phyloP scores from a whole-genome alignment of 2,888 invertebrate genomes.

The Scaptomyza flava region DNA sequence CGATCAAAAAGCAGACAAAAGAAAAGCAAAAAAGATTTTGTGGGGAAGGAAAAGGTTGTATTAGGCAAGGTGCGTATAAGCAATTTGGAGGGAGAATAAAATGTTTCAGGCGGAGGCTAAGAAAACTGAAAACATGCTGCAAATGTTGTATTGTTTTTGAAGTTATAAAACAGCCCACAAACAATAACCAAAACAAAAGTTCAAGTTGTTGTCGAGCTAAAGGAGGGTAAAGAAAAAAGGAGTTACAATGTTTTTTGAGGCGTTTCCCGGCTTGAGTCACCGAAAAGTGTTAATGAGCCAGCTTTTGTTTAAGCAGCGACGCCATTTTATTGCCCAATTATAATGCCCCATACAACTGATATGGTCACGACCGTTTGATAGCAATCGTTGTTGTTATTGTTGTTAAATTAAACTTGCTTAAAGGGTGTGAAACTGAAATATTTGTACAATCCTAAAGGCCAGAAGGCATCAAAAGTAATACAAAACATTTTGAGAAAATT shows the following conservation, averaged over 20 bases:
- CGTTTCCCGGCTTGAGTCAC: slow-evolving; percentile 37
- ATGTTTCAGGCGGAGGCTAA: neutral
- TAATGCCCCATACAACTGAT: slow-evolving; percentile 25
- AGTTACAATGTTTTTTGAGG: neutral
- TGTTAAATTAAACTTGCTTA: neutral
- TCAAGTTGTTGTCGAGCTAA: slow-evolving; percentile 41
- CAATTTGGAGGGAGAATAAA: slow-evolving; percentile 4
- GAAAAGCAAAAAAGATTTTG: slow-evolving; percentile 20
- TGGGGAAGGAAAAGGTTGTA: neutral
- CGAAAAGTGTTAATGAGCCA: slow-evolving; percentile 60
- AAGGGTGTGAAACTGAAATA: too few relatives aligned
- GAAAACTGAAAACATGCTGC: slow-evolving; percentile 48
- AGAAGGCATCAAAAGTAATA: neutral
- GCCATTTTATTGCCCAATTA: slow-evolving; percentile 47
- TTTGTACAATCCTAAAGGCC: neutral
- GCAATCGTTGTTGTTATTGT: slow-evolving; percentile 2
- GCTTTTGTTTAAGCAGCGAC: slow-evolving; percentile 39
- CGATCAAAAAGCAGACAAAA: slow-evolving; percentile 56
- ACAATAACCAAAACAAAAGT: slow-evolving; percentile 50
- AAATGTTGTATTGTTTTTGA: slow-evolving; percentile 63
- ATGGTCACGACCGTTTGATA: slow-evolving; percentile 10
- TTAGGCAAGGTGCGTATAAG: neutral
- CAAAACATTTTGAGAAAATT: neutral
- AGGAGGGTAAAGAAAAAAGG: neutral
- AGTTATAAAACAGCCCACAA: slow-evolving; percentile 42